Evolutionary conservation across 2,888 invertebrate species (phyloP), one percentile per base, ranked within the genome.

Genomic region (Magallana nippona): DNA sequence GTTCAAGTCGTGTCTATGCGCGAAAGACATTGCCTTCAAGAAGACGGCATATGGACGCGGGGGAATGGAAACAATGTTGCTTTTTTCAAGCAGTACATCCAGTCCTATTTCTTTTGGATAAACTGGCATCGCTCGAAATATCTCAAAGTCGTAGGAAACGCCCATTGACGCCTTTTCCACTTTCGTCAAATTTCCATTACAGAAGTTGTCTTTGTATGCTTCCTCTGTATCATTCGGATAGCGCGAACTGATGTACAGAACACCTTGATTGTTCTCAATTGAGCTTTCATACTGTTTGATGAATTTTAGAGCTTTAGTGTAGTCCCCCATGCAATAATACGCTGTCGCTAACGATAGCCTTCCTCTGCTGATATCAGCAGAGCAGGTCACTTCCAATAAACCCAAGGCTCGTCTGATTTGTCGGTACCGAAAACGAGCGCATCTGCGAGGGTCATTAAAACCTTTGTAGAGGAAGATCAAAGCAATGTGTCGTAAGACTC

Each of bases 281-380:
- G 15, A 5, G 27, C 15, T 22, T 71, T 71, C 71, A 17, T 27
- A 71, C 32, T 71, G 27, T 11, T 32, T 32, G 27, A 79, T 79
- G 13, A 57, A 44, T 27, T 79, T 79, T 15, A 79, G 27, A 27
- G 79, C 56, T 11, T 79, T n/a, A 10, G 15, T 8, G 15, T 56
- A 27, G 15, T 79, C 15, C 13, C 79, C 79, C 22, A 79, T 22
- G 17, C 56, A 56, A 19, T 79, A 57, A 13, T 56, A 32, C 8
- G 57, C 56, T 1, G 79, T 79, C 11, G 79, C 79, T 57, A 57
- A 2, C 56, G 27, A 57, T 15, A 79, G 58, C 10, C 57, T 57
- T 56, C 79, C 79, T 79, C 79, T 79, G 19, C 57, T 79, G 32
- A 79, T 57, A 27, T 79, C 79, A 13, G 57, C 79, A 10, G 17